These are phyloP conservation scores for Cyprinodon brontotheroides DNA, from an alignment of 2,113 vertebrate genomes.

Conservation along the genomic window DNA sequence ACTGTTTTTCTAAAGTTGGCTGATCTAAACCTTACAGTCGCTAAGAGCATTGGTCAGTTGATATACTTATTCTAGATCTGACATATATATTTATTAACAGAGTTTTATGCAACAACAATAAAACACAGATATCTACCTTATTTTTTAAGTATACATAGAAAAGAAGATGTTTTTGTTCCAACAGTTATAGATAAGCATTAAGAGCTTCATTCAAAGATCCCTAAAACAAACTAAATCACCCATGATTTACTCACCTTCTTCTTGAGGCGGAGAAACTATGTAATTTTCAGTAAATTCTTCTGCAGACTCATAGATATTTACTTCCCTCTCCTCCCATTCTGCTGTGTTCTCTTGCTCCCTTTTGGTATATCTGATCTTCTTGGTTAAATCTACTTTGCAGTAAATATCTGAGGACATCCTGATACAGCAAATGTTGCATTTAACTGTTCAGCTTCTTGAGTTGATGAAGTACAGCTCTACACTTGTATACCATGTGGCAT, in stretches of 20 bases:
- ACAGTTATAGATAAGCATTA: background rate
- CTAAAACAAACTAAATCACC: background rate
- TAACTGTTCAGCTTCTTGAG: background rate
- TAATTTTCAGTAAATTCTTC: background rate
- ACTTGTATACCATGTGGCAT: background rate
- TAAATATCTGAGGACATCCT: slow-evolving; percentile 21
- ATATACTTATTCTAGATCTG: too few relatives aligned
- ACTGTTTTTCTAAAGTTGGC: too few relatives aligned
- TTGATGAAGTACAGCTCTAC: background rate
- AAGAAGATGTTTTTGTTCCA: too few relatives aligned
- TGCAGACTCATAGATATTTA: slow-evolving; percentile 4
- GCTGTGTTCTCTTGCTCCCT: too few relatives aligned
- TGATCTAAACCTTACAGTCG: too few relatives aligned
- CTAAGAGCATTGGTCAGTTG: too few relatives aligned
- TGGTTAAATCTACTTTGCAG: background rate
- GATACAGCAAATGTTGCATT: background rate
- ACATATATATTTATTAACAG: too few relatives aligned
- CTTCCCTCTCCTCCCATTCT: background rate
- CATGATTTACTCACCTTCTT: slow-evolving; percentile 1
- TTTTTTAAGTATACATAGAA: too few relatives aligned
- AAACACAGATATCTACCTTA: too few relatives aligned
- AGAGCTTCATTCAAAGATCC: background rate
- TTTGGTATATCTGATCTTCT: background rate
- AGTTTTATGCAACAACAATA: too few relatives aligned
- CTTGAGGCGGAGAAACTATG: background rate